Conservation (phyloP, 30 jellyfish, hydroid and myxozoan genomes). For the Aurelia aurita region DNA sequence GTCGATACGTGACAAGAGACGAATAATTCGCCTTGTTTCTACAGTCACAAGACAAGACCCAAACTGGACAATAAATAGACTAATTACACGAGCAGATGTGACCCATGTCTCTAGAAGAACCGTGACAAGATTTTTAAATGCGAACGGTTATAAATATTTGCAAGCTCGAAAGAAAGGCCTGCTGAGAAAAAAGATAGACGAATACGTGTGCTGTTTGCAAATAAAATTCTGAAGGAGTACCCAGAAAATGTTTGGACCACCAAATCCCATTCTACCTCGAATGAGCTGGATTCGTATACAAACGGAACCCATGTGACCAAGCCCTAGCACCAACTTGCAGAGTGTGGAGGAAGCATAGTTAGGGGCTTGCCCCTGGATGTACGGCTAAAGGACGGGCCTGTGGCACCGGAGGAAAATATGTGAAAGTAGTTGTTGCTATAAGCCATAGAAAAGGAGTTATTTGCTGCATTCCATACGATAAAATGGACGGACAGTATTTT, state of each 20-base stretch:
- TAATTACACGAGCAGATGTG: too few species aligned
- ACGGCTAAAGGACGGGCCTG: constrained; percentile 28
- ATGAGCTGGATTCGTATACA: constrained; percentile 33
- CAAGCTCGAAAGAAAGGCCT: constrained; percentile 35
- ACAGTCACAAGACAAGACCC: constrained; percentile 11
- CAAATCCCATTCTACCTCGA: constrained; percentile 18
- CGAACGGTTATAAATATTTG: constrained; percentile 16
- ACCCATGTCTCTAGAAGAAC: constrained; percentile 3
- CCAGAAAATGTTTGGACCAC: neutral
- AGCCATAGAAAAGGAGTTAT: constrained; percentile 20
- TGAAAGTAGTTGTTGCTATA: constrained; percentile 25
- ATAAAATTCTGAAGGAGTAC: neutral
- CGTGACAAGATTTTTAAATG: neutral
- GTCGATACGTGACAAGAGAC: neutral
- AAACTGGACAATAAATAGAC: constrained; percentile 4
- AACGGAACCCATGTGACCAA: constrained; percentile 42
- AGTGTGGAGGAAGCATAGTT: constrained; percentile 31
- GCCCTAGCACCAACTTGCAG: constrained; percentile 34
- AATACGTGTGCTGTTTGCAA: constrained; percentile 10
- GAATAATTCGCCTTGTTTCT: neutral
- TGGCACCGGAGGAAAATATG: constrained; percentile 50
- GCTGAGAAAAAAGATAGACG: neutral
- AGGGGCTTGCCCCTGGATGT: constrained; percentile 28
- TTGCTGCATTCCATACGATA: constrained; percentile 14
- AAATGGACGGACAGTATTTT: constrained; percentile 6